These are phyloP conservation scores for Anisognathus igniventris DNA, from an alignment of 2,797 vertebrate genomes.

Conservation along the genomic window DNA sequence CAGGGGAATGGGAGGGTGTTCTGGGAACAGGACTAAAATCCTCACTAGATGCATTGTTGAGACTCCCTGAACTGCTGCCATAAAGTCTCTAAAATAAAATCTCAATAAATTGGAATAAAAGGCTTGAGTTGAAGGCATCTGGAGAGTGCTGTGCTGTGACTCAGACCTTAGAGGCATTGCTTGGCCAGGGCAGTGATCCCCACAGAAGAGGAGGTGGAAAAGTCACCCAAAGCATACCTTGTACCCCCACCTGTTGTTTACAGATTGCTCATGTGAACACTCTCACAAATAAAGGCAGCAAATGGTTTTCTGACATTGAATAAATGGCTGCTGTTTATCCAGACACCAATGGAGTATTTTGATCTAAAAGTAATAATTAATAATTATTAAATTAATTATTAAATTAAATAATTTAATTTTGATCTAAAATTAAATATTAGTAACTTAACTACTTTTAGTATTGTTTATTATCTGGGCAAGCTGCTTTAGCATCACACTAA, in stretches of 20 bases:
- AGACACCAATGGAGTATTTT: not conserved
- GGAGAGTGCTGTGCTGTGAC: not conserved
- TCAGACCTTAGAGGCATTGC: not conserved
- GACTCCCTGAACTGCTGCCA: not conserved
- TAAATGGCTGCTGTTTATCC: not conserved
- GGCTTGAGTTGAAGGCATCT: not conserved
- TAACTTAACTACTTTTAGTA: not conserved
- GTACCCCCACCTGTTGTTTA: not conserved
- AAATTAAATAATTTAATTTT: no score
- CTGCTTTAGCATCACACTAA: not conserved
- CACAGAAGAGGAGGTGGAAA: not conserved
- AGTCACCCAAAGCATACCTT: not conserved
- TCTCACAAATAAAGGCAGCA: not conserved
- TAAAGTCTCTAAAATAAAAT: not conserved
- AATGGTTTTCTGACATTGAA: not conserved
- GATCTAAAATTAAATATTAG: not conserved
- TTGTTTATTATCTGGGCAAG: not conserved
- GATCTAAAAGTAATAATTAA: not conserved
- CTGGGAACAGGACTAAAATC: not conserved
- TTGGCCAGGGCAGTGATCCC: not conserved
- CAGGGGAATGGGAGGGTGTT: not conserved
- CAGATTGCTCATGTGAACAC: not conserved
- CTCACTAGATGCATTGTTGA: not conserved
- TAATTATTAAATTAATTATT: no score
- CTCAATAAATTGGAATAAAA: not conserved